Evolutionary conservation across 2,113 vertebrate genomes (phyloP), one percentile per base, ranked within the genome.

Genomic region (Oncorhynchus nerka): DNA sequence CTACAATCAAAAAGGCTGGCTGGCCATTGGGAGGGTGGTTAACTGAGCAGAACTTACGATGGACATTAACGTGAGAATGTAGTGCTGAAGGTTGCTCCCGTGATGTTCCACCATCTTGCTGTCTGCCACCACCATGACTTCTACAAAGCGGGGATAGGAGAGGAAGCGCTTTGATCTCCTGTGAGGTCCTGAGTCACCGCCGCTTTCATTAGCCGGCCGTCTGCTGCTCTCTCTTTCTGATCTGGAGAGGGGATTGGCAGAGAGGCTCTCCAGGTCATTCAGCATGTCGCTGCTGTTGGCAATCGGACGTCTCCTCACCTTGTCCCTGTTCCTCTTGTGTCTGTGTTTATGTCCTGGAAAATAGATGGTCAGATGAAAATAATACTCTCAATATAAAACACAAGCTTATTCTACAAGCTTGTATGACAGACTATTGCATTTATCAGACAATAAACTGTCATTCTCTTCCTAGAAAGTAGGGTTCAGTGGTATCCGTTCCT

Each of bases 101-200:
- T 99, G 98, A 90, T 97, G 96, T 71, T 95, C 94, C 28, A 97
- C 95, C 98, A 99, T 99, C 90, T 94, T 98, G 91, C 91, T 95
- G 93, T 99, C 98, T 70, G 97, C 98, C 71, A 98, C 97, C 88
- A 98, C 95, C 98, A 99, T 98, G 89, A 98, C 97, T 89, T 99
- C 97, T 83, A 99, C 96, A 85, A 97, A 99, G 83, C 97, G 97
- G 80, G 97, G 97, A 84, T 98, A 99, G 83, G 97, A 99, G 74
- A 99, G 90, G 87, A 99, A 99, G 68, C 98, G 95, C 86, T 98
- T 99, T 68, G 94, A 93, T 92, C 97, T 94, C 86, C 89, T 94
- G 88, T 93, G 96, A 82, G 90, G 92, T 89, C 89, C 93, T 81
- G 91, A 94, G 86, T 94, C 93, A 73, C 84, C 64, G 75, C 90